phyloP scores from a whole-genome alignment of 2,797 vertebrate genomes.

The Adrianichthys oophorus region DNA sequence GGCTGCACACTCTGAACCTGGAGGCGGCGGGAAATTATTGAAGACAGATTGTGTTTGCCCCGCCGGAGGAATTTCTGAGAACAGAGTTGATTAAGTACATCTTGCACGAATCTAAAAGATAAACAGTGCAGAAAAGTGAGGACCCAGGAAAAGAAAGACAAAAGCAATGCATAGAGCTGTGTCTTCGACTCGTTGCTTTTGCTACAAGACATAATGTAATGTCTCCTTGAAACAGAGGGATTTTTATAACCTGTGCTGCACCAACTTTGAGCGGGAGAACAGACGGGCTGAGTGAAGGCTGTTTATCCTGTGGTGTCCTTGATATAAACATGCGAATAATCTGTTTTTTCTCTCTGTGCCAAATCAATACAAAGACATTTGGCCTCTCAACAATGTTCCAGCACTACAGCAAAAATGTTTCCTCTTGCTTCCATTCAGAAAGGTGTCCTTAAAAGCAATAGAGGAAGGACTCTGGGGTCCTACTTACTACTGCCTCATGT shows the following conservation, averaged over 20 bases:
- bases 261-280: slow-evolving; percentile 72
- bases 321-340: slow-evolving; percentile 80
- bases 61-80: slow-evolving; percentile 8
- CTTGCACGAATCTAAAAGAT: slow-evolving; percentile 38
- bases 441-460: slow-evolving; percentile 50
- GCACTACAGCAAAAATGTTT: slow-evolving; percentile 60
- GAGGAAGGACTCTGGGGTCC: slow-evolving; percentile 39
- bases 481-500: slow-evolving; percentile 45
- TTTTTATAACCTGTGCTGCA: slow-evolving; percentile 74
- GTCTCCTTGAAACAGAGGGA: slow-evolving; percentile 76
- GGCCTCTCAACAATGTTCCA: slow-evolving; percentile 65
- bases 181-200: slow-evolving; percentile 67
- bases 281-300: slow-evolving; percentile 73
- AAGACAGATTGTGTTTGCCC: slow-evolving; percentile 9
- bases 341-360: slow-evolving; percentile 67
- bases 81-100: slow-evolving; percentile 32
- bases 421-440: slow-evolving; percentile 61
- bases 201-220: slow-evolving; percentile 76
- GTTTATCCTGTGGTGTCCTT: slow-evolving; percentile 74
- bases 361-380: slow-evolving; percentile 77
- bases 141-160: slow-evolving; percentile 31
- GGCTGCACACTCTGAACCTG: neutral
- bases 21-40: neutral
- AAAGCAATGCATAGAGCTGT: slow-evolving; percentile 41
- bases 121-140: slow-evolving; percentile 34